Conservation (phyloP, 2,888 invertebrate genomes). For the Adineta ricciae region DNA sequence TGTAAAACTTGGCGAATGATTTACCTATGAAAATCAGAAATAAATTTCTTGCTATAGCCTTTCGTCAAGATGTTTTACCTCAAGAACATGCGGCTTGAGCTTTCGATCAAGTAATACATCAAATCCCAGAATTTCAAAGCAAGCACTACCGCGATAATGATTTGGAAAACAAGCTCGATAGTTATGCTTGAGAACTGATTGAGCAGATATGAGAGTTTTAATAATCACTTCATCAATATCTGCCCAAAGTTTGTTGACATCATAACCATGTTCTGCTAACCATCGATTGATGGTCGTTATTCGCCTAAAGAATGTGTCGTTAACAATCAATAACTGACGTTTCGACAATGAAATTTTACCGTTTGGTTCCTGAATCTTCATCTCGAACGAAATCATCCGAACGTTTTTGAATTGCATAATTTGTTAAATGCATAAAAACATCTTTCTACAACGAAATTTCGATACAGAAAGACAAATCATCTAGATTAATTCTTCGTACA, state of each 20-base stretch:
- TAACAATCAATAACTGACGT: too few species aligned
- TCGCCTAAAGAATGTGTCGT: slow-evolving; percentile 41
- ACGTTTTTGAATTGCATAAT: slow-evolving; percentile 82
- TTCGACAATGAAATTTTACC: slow-evolving; percentile 52
- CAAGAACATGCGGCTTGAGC: slow-evolving; percentile 72
- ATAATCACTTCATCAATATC: slow-evolving; percentile 33
- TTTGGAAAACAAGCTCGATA: slow-evolving; percentile 61
- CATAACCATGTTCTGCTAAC: slow-evolving; percentile 42
- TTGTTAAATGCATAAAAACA: slow-evolving; percentile 84
- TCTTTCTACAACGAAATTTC: slow-evolving; percentile 54
- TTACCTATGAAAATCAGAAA: slow-evolving; percentile 44
- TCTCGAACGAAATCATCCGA: slow-evolving; percentile 74
- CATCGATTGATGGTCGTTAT: slow-evolving; percentile 66
- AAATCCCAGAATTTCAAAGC: slow-evolving; percentile 80
- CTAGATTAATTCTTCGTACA: slow-evolving; percentile 40
- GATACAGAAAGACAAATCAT: neutral
- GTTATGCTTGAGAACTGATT: slow-evolving; percentile 71
- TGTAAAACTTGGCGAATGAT: slow-evolving; percentile 84
- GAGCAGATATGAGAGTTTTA: slow-evolving; percentile 53
- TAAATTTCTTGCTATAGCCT: neutral
- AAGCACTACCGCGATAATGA: slow-evolving; percentile 72
- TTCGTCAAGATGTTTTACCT: too few species aligned
- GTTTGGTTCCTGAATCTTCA: slow-evolving; percentile 70
- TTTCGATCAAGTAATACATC: slow-evolving; percentile 76
- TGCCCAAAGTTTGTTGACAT: slow-evolving; percentile 35